Base-by-base conservation (phyloP, 2,797 vertebrate species). In the Lithobates sylvaticus region DNA sequence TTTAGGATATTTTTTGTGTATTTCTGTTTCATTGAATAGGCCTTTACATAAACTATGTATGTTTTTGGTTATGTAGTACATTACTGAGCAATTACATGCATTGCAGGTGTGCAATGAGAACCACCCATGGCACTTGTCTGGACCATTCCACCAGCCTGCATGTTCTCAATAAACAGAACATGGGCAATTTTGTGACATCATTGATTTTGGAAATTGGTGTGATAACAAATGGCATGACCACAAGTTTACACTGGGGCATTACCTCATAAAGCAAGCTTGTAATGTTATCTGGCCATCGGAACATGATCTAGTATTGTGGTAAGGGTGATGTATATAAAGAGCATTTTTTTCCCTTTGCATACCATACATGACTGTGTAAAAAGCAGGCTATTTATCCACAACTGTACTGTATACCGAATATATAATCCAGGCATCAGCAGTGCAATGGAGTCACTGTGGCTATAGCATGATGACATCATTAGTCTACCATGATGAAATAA, bases 111-210 rank as follows among this genome's bases (percentile, higher is more conserved):
- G 68, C n/a, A 39, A 29, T 73, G 12, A 54, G 23, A 18, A 73
- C 69, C n/a, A 64, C 50, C 32, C 44, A 21, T 44, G 58, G 44
- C 6, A 58, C 8, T 81, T 34, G 27, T 12, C 69, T 27, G 27
- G 16, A 26, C 21, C 32, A 21, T 74, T 12, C 72, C 44, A 39
- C 50, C 18, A 44, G 42, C 10, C 72, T 74, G 72, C 72, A 74
- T 26, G 44, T 74, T 47, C 72, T 74, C 72, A 74, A 44, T 36
- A 72, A 61, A 73, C 50, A 64, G n/a, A 73, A 73, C 72, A 15
- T 27, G 72, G 23, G 23, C 80, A 42, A 18, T 34, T 64, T 29
- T 72, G 42, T 42, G 34, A 65, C 70, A 47, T 42, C 72, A 74
- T 73, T 64, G 18, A 74, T 65, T 64, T 74, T 36, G 23, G n/a